Percentiles rank a stretch among this genome's conserved stretches.
Conservation (phyloP, 2,113 vertebrate genomes). For the Leptodactylus fuscus region DNA sequence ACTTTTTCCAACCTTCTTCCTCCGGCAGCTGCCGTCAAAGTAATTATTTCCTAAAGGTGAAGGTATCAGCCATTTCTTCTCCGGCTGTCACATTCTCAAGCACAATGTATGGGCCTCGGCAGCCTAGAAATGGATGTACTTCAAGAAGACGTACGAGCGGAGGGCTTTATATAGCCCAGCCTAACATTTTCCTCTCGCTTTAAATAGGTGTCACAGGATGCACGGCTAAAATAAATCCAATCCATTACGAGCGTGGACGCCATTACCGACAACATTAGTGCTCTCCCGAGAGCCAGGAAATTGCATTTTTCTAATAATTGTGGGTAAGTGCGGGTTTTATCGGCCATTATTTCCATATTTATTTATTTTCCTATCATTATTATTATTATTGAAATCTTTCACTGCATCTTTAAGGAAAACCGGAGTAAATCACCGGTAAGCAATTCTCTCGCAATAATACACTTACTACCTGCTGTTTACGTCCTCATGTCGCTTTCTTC, state of each 20-base stretch:
- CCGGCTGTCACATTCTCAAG: background rate
- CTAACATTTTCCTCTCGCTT: constrained; percentile 29
- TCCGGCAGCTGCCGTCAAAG: background rate
- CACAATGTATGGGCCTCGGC: background rate
- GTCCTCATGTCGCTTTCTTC: background rate
- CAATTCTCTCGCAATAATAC: background rate
- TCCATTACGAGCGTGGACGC: constrained; percentile 23
- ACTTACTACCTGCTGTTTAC: constrained; percentile 39
- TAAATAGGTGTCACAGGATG: constrained; percentile 11
- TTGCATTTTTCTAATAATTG: constrained; percentile 25
- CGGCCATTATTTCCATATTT: constrained; percentile 25
- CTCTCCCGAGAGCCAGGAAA: constrained; percentile 15
- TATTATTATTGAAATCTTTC: constrained; percentile 13
- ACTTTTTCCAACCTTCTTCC: background rate
- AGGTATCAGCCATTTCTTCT: background rate
- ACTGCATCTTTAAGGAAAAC: constrained; percentile 1
- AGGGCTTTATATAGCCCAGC: constrained; percentile 20
- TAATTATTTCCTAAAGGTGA: constrained; percentile 17
- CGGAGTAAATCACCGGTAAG: background rate
- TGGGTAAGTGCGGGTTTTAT: background rate
- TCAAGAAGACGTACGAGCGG: constrained; percentile 14
- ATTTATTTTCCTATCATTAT: constrained; percentile 11
- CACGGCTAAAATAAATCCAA: constrained; percentile 22
- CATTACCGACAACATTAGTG: background rate
- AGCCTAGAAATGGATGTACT: constrained; percentile 17